Evolutionary conservation across 2,113 vertebrate species (phyloP).

Genomic region (Turdus rufiventris): DNA sequence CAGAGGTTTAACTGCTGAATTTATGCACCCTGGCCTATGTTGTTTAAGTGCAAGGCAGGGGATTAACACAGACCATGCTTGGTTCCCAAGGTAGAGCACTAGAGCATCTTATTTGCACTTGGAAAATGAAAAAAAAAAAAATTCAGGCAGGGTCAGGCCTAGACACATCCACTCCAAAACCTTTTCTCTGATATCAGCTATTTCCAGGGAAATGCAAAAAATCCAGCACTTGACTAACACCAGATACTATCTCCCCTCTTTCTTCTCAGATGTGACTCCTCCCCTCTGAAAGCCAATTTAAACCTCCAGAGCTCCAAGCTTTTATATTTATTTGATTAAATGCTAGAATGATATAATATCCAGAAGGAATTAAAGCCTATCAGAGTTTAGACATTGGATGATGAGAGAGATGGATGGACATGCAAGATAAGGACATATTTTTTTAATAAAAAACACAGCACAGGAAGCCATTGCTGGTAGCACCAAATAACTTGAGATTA

Average conservation of each 20-base stretch:
- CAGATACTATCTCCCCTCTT: background rate
- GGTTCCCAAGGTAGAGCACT: background rate
- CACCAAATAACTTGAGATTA: slow-evolving; percentile 22
- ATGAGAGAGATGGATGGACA: background rate
- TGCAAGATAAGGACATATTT: background rate
- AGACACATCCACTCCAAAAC: background rate
- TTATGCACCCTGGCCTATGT: background rate
- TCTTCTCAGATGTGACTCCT: background rate
- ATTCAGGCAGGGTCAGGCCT: background rate
- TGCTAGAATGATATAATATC: background rate
- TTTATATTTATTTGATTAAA: background rate
- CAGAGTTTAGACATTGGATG: background rate
- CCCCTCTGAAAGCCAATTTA: background rate
- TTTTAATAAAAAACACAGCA: background rate
- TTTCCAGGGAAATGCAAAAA: background rate
- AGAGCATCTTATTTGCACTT: background rate
- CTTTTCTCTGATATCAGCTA: background rate
- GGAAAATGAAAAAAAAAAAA: background rate
- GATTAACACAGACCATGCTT: background rate
- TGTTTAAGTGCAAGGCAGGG: background rate
- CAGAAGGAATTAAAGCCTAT: background rate
- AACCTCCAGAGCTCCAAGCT: background rate
- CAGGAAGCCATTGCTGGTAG: slow-evolving; percentile 12
- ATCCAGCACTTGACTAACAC: background rate
- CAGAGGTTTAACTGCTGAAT: background rate